Evolutionary conservation across 2,113 vertebrate species (phyloP).

Genomic region (Nesogale talazaci): DNA sequence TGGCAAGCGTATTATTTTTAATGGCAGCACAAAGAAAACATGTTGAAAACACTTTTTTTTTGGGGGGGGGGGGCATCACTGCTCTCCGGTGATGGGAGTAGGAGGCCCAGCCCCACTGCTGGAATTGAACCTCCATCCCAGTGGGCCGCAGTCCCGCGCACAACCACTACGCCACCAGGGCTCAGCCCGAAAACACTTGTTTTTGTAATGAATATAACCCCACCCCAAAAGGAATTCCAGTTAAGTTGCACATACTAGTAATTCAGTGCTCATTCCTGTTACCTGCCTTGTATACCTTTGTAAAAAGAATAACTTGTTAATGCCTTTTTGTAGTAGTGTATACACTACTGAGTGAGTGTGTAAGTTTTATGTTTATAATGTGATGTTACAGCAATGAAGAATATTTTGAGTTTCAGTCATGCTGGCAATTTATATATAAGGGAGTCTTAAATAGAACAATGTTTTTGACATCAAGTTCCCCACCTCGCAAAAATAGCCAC

Average conservation of each 20-base stretch:
- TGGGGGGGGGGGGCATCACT: no score
- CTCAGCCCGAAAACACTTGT: no score
- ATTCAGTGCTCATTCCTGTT: constrained; percentile 91
- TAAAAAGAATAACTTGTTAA: constrained; percentile 87
- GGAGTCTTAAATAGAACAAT: constrained; percentile 95
- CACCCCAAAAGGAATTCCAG: constrained; percentile 88
- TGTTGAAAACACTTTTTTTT: no score
- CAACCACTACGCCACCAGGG: no score
- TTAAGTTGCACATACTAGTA: constrained; percentile 90
- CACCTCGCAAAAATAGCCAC: constrained; percentile 88
- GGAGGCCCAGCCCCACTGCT: no score
- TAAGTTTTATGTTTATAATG: constrained; percentile 88
- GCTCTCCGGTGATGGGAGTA: no score
- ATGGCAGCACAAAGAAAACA: constrained; percentile 89
- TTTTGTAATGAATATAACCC: constrained; percentile 88
- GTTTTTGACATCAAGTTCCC: constrained; percentile 91
- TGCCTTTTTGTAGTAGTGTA: constrained; percentile 91
- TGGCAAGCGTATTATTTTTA: constrained; percentile 90
- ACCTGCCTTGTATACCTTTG: constrained; percentile 85
- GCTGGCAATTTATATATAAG: constrained; percentile 93
- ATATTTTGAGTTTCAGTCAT: constrained; percentile 89
- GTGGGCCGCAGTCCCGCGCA: no score
- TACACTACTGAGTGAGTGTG: constrained; percentile 87
- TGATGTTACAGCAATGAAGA: constrained; percentile 89
- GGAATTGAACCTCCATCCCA: no score